Base-by-base conservation (phyloP, 1,140 invertebrate species). In the Formica selysi region DNA sequence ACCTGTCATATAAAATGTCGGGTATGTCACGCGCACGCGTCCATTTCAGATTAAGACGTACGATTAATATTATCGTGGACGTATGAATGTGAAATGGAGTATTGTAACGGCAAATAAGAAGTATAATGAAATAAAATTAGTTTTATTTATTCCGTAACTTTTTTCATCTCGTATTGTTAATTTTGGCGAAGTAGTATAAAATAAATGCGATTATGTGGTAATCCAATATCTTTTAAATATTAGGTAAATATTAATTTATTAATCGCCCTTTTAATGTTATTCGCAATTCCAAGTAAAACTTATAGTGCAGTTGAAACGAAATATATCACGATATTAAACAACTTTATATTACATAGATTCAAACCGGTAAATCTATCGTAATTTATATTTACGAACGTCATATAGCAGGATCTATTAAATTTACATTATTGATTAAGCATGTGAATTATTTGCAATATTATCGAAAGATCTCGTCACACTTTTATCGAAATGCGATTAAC, bases 51-150 rank as follows among this genome's bases (percentile, higher is more conserved):
- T 22, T 41, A 51, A 81, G 16, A 81, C 19, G 10, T 59, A 41
- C 22, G 26, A 81, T 71, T 81, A 70, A 41, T 19, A 81, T 71
- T 71, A 36, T 81, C 13, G 13, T 22, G 8, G 11, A 64, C n/a
- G n/a, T 16, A n/a, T 36, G 3, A 51, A 16, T 41, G 22, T 19
- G 4, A 29, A 13, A 11, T 22, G 8, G 10, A 26, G 5, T 48
- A 54, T 11, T 13, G 5, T 48, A 16, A 19, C 32, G 8, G 5
- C 6, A n/a, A 41, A 70, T 51, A 76, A 61, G 10, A 16, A 76
- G n/a, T 59, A 70, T 36, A 57, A 78, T 38, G 4, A 41, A 59
- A 32, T 10, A 19, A 51, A 64, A 65, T 51, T 36, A 6, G 16
- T 54, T 65, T 79, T 32, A 32, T 36, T 67, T 6, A 29, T 32